Evolutionary conservation across 1,140 invertebrate species (phyloP).

Genomic region (Meloidogyne floridensis): DNA sequence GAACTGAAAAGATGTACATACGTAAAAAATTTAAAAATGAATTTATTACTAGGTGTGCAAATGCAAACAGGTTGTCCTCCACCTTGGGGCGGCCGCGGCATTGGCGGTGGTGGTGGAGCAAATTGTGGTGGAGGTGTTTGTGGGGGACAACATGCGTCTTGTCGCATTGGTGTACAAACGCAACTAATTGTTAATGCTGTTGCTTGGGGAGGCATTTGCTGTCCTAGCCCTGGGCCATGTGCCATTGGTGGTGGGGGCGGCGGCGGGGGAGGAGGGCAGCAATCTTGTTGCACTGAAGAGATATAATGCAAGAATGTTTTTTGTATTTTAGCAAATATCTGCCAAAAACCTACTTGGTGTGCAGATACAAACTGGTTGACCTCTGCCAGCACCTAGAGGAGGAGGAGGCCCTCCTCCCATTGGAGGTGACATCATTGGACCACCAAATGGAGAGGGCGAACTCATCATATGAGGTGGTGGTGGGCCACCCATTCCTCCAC

Average conservation of each 20-base stretch:
- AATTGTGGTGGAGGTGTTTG: conserved; percentile 11
- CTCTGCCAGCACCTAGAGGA: neutral
- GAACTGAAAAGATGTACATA: conserved; percentile 13
- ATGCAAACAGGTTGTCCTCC: conserved; percentile 23
- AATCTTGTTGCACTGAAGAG: conserved; percentile 11
- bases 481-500: conserved; percentile 9
- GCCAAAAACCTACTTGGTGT: conserved; percentile 4
- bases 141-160: conserved; percentile 12
- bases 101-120: conserved; percentile 8
- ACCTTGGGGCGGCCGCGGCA: neutral
- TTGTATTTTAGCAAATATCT: neutral
- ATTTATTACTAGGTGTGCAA: conserved; percentile 19
- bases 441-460: conserved; percentile 6
- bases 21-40: neutral
- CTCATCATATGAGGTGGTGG: conserved; percentile 2
- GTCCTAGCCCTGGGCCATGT: neutral
- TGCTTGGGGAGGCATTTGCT: conserved; percentile 1
- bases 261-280: conserved; percentile 11
- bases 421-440: conserved; percentile 5
- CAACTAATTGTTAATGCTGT: conserved; percentile 28
- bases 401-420: conserved; percentile 8
- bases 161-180: conserved; percentile 25
- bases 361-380: neutral
- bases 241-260: neutral
- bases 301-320: neutral